Conservation (phyloP, 2,888 invertebrate species). For the Coelinius sp. region DNA sequence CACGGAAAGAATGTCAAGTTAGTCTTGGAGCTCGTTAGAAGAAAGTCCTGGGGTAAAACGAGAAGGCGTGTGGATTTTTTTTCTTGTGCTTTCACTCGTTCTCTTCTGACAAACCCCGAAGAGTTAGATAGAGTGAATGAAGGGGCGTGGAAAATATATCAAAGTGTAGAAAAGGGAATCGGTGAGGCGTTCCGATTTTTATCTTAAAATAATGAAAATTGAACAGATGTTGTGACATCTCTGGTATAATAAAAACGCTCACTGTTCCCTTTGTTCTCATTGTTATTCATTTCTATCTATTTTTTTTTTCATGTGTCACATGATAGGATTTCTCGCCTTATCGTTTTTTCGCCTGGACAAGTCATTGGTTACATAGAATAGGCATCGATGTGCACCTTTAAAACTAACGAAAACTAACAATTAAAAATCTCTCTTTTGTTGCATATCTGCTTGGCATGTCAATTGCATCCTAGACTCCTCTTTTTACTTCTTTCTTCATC, state of each 20-base stretch:
- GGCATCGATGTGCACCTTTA: constrained; percentile 9
- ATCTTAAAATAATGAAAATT: constrained; percentile 3
- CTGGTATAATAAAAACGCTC: neutral
- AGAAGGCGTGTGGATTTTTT: too few relatives aligned
- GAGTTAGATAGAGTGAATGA: constrained; percentile 32
- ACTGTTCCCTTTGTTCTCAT: neutral
- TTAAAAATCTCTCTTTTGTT: neutral
- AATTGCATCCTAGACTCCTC: constrained; percentile 1
- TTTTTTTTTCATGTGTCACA: neutral
- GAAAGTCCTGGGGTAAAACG: too few relatives aligned
- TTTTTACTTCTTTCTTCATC: neutral
- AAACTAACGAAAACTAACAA: neutral
- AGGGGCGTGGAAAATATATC: constrained; percentile 10
- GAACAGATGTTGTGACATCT: neutral
- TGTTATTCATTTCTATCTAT: neutral
- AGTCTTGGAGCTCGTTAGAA: too few relatives aligned
- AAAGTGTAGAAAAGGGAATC: constrained; percentile 5
- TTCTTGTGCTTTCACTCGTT: too few relatives aligned
- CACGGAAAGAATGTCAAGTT: too few relatives aligned
- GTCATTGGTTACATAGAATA: constrained; percentile 16
- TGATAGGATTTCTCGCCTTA: constrained; percentile 16
- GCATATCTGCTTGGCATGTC: constrained; percentile 33
- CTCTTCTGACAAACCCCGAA: constrained; percentile 19
- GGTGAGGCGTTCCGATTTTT: neutral
- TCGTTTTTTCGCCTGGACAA: constrained; percentile 23